Evolutionary conservation across 2,888 invertebrate genomes (phyloP), one percentile per base, ranked within the genome.

Genomic region (Drosophila nigricruria): DNA sequence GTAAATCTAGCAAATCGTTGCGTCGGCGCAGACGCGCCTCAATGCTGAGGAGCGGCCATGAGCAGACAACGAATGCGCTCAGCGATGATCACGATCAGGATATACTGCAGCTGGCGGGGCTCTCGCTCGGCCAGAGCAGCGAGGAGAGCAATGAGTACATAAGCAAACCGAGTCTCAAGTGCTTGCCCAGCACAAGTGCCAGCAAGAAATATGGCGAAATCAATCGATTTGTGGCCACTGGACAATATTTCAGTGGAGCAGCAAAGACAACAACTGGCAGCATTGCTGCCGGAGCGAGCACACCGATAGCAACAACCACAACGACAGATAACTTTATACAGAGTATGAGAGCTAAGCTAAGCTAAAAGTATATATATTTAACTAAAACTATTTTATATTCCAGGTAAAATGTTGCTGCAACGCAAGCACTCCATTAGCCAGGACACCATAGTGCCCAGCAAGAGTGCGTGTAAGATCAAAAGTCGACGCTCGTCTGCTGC

Each of bases 81-180:
- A 89, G 72, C 42, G 90, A 90, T 56, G 95, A 95, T 62, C 69
- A 77, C 34, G 82, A 83, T 56, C 94, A 94, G 91, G 95, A 95
- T 81, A 95, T 95, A 79, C 81, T 94, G 47, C 92, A 94, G 76
- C 90, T 95, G 62, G 94, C 95, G 3, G 94, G 94, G 47, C 92
- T 95, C 14, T 95, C 94, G 32, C 91, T 95, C 42, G 95, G 95
- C 0, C 94, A 94, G 78, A 94, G 94, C 88, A 92, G 93, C 57
- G 93, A 93, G 73, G 93, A 93, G 62, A 93, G 92, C 65, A 92
- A 92, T 49, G 91, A 91, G 38, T 92, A 91, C 52, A 90, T 90
- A 1, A 92, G 91, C 68, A 93, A 92, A 56, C 92, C 92, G 10
- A 91, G 91, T 47, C 77, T 92, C 5, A 90, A 92, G 53, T 90